Evolutionary conservation across 2,113 vertebrate species (phyloP), one percentile per base, ranked within the genome.

Genomic region (Stegastes partitus): DNA sequence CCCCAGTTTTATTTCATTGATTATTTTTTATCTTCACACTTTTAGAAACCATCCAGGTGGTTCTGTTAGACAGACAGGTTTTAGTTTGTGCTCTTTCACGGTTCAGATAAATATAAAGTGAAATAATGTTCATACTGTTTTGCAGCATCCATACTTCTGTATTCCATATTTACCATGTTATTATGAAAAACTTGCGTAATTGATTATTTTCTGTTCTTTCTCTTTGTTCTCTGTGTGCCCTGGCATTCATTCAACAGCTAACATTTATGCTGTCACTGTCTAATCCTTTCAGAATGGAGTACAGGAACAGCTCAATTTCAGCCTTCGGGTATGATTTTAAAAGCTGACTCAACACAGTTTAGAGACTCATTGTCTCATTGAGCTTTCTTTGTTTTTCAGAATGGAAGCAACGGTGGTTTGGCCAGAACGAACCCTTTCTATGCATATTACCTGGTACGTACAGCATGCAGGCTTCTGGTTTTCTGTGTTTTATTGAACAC

Each of bases 361-460:
- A 11, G 37, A 4, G 1, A 19, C 45, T 3, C 25, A 31, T 49
- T 65, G 45, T 3, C 12, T 45, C 6, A 54, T 51, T 18, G 39
- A 1, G 42, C n/a, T 77, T 44, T 50, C 11, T 50, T 44, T 53
- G 0, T 47, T 65, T 57, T 15, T 71, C 64, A 74, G 89, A 72
- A 69, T 54, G 83, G 49, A 67, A 50, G 53, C 53, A 21, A 28
- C 34, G 42, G 12, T 1, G 16, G 9, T 31, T 45, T 47, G 14
- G 5, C 53, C 45, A 82, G 19, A 22, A 28, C 0, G 0, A 92
- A 87, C 28, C 88, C 83, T 1, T 92, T 89, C 22, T 79, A 85
- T 64, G 1, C 44, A 0, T 18, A 78, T 73, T 64, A 56, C 42
- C 8, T 78, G 75, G 89, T 89, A 68, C 0, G 73, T 64, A 58